Evolutionary conservation across 92 coral and sea anemone genomes (phyloP).

Genomic region (Blastomussa wellsi): DNA sequence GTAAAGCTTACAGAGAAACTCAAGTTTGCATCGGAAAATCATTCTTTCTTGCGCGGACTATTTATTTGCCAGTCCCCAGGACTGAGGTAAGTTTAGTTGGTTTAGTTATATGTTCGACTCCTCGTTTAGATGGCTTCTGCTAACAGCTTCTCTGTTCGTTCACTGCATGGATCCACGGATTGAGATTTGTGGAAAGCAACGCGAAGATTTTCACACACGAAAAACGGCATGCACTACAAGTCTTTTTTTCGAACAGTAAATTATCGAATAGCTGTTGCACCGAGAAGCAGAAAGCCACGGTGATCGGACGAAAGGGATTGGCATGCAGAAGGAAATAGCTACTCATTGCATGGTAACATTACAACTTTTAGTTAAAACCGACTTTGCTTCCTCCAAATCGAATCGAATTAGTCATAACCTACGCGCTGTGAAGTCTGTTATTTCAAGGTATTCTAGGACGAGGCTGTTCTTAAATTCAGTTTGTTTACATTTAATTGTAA

Average conservation of each 20-base stretch:
- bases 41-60: background rate
- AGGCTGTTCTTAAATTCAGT: background rate
- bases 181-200: background rate
- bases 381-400: background rate
- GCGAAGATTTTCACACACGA: background rate
- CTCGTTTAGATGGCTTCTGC: background rate
- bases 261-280: background rate
- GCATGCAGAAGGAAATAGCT: background rate
- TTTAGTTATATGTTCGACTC: background rate
- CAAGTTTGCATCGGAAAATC: background rate
- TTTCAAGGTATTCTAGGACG: too few relatives aligned
- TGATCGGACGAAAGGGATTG: too few relatives aligned
- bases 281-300: background rate
- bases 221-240: background rate
- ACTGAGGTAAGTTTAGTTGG: constrained; percentile 10
- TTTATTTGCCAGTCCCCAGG: background rate
- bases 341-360: background rate
- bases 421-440: too few relatives aligned
- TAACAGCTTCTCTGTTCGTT: background rate
- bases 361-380: background rate
- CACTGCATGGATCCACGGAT: background rate
- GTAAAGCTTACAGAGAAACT: background rate
- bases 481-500: background rate
- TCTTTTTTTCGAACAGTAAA: background rate
- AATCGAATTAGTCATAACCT: background rate